Evolutionary conservation across 2,797 vertebrate species (phyloP).

Genomic region (Molossus molossus): DNA sequence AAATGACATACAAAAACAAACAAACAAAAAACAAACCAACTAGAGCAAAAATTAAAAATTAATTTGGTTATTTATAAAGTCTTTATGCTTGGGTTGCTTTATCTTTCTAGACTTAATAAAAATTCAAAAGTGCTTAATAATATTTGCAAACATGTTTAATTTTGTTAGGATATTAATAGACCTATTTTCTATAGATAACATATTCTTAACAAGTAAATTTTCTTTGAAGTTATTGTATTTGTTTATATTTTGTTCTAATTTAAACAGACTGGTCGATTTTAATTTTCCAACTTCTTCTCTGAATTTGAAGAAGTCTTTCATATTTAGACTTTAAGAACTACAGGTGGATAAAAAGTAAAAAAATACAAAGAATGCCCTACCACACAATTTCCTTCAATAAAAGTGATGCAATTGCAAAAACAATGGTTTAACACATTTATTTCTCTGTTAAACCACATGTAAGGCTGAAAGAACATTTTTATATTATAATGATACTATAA

Average conservation of each 20-base stretch:
- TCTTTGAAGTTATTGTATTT: constrained; percentile 60
- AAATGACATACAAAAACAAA: neutral
- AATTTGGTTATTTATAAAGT: constrained; percentile 24
- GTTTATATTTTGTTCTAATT: constrained; percentile 50
- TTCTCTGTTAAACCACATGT: neutral
- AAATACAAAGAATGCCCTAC: constrained; percentile 23
- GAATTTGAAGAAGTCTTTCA: constrained; percentile 62
- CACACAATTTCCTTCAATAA: constrained; percentile 55
- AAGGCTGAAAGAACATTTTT: constrained; percentile 60
- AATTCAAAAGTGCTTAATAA: constrained; percentile 55
- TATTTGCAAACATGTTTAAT: constrained; percentile 58
- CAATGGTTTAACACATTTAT: constrained; percentile 45
- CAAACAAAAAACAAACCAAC: constrained; percentile 59
- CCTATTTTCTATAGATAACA: constrained; percentile 20
- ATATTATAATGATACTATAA: constrained; percentile 1
- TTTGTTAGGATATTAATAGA: constrained; percentile 25
- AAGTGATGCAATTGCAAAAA: constrained; percentile 60
- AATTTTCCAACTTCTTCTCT: constrained; percentile 34
- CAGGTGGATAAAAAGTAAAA: constrained; percentile 49
- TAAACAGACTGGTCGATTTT: constrained; percentile 53
- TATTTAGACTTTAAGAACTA: constrained; percentile 63
- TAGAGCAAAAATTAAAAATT: constrained; percentile 55
- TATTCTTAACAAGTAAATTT: constrained; percentile 52
- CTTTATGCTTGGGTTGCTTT: constrained; percentile 8
- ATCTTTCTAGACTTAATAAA: constrained; percentile 65